A percentile compares a stretch with the other conserved stretches of the same genome.
These are phyloP conservation scores for Nipponacmea schrenckii DNA, from an alignment of 2,888 invertebrate species.

Conservation along the genomic window DNA sequence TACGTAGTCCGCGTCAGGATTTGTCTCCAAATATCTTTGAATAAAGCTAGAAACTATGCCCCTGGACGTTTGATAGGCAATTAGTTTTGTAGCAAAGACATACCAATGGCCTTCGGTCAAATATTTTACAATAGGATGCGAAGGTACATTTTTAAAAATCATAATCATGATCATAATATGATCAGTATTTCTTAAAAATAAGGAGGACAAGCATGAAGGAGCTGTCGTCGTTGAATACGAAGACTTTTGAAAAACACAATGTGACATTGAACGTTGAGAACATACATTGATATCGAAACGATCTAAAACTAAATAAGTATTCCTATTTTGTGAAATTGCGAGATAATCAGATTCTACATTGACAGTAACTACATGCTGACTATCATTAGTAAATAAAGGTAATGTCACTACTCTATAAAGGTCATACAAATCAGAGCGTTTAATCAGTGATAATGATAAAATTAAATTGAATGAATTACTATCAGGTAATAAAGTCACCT, in stretches of 20 bases:
- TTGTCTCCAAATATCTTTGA: too few species aligned
- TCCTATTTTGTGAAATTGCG: neutral
- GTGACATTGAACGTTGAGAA: neutral
- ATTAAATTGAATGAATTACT: neutral
- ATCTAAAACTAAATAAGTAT: neutral
- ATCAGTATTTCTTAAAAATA: neutral
- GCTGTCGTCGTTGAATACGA: neutral
- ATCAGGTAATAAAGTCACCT: neutral
- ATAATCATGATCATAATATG: too few species aligned
- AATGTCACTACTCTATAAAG: neutral
- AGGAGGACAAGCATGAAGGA: neutral
- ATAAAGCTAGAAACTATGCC: too few species aligned
- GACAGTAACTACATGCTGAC: neutral
- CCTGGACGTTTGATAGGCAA: too few species aligned
- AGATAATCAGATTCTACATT: neutral
- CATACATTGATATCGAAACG: neutral
- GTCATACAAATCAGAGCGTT: neutral
- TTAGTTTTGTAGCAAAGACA: too few species aligned
- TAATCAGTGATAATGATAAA: neutral
- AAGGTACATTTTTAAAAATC: too few species aligned
- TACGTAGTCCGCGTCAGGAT: too few species aligned
- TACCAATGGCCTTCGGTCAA: too few species aligned
- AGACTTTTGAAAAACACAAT: neutral
- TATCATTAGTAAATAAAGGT: neutral
- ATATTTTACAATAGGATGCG: too few species aligned